A percentile compares a stretch with the other conserved stretches of the same genome.
Conservation (phyloP, 2,113 vertebrate genomes). For the Eulacestoma nigropectus region DNA sequence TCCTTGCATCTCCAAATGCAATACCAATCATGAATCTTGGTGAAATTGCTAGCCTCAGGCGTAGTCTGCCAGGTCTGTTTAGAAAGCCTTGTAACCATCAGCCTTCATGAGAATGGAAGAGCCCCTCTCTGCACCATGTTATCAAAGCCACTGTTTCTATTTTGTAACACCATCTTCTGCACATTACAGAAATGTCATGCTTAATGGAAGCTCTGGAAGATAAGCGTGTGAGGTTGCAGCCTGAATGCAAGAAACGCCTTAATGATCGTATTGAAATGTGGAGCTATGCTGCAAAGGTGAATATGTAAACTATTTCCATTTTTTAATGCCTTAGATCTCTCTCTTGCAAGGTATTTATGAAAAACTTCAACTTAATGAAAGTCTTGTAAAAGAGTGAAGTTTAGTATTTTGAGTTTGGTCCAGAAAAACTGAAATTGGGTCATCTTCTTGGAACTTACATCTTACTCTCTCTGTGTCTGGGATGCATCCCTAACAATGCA, state of each 20-base stretch:
- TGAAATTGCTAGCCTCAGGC: neutral
- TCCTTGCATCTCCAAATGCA: neutral
- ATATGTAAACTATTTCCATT: rapidly evolving
- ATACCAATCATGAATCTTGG: neutral
- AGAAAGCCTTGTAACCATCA: neutral
- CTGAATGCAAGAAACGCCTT: constrained; percentile 96
- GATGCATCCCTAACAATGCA: neutral
- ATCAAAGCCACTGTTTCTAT: neutral
- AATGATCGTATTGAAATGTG: constrained; percentile 98
- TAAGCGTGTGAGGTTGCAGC: constrained; percentile 93
- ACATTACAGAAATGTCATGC: constrained; percentile 91
- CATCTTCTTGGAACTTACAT: neutral
- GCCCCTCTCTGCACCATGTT: neutral
- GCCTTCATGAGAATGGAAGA: neutral
- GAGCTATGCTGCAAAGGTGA: constrained; percentile 96
- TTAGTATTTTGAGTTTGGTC: neutral
- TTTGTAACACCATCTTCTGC: neutral
- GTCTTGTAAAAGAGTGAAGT: neutral
- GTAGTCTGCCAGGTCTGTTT: neutral
- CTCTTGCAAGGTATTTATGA: neutral
- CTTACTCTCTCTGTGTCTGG: neutral
- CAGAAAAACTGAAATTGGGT: neutral
- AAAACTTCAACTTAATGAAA: neutral
- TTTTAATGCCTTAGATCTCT: neutral
- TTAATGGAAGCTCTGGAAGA: constrained; percentile 95